phyloP scores from a whole-genome alignment of 2,888 invertebrate species.

The Rhogogaster chlorosoma region DNA sequence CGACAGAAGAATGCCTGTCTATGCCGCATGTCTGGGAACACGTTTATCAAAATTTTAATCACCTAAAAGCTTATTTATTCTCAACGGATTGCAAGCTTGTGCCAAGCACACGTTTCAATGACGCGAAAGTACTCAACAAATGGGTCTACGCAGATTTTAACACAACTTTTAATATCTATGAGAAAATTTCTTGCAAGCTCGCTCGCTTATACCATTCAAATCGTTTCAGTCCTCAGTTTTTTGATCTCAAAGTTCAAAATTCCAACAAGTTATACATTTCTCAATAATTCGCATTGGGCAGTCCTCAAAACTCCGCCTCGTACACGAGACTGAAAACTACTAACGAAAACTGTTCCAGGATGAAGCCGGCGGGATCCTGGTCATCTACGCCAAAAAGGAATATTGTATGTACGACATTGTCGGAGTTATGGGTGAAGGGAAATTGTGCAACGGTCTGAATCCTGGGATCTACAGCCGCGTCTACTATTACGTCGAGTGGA shows the following conservation, averaged over 20 bases:
- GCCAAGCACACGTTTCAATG: background rate
- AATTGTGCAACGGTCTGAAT: constrained; percentile 75
- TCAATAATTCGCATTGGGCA: background rate
- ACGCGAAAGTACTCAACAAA: background rate
- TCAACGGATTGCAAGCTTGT: background rate
- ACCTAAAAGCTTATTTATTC: constrained; percentile 8
- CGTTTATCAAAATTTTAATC: background rate
- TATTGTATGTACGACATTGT: constrained; percentile 80
- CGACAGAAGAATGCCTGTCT: background rate
- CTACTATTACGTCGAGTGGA: constrained; percentile 80
- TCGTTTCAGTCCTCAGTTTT: background rate
- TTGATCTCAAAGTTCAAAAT: background rate
- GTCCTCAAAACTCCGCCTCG: background rate
- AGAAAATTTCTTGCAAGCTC: background rate
- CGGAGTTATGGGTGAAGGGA: constrained; percentile 79
- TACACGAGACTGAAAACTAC: background rate
- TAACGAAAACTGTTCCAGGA: constrained; percentile 75
- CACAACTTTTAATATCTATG: background rate
- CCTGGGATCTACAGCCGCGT: constrained; percentile 83
- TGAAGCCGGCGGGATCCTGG: constrained; percentile 85
- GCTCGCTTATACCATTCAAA: background rate
- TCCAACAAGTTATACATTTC: background rate
- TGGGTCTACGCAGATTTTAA: background rate
- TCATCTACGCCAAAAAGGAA: constrained; percentile 72
- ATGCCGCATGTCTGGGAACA: background rate